Conservation (phyloP, 2,797 vertebrate species). For the Sebastes taczanowskii region DNA sequence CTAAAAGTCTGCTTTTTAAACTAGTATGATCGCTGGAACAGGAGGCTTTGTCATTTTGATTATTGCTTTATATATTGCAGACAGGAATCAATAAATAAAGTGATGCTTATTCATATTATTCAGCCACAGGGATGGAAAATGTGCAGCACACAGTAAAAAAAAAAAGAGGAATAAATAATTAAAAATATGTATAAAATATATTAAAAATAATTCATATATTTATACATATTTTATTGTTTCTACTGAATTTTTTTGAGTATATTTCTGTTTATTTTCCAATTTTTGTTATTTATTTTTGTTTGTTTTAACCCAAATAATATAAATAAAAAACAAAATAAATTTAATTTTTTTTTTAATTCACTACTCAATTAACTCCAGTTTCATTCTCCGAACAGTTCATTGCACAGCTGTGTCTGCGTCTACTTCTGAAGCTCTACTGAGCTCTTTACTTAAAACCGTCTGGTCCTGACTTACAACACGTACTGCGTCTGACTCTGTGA, state of each 20-base stretch:
- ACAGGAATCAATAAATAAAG: background rate
- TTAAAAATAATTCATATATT: too few species aligned
- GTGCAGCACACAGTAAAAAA: too few species aligned
- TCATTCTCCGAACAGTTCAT: background rate
- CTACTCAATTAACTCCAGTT: background rate
- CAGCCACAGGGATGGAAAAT: background rate
- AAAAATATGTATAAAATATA: too few species aligned
- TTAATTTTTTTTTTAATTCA: background rate
- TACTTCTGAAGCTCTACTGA: background rate
- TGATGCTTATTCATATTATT: background rate
- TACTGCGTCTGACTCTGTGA: background rate
- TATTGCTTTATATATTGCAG: background rate
- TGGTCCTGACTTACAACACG: conserved; percentile 2
- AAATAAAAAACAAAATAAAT: background rate
- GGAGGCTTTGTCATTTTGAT: background rate
- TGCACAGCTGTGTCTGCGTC: background rate
- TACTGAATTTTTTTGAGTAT: background rate
- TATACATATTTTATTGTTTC: background rate
- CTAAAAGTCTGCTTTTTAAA: conserved; percentile 2
- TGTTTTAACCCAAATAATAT: background rate
- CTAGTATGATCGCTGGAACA: background rate
- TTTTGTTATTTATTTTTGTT: background rate
- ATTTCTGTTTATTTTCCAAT: background rate
- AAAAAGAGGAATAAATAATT: too few species aligned
- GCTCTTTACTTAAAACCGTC: background rate